Evolutionary conservation across 2,113 vertebrate species (phyloP).

Genomic region (Bothrops jararaca): DNA sequence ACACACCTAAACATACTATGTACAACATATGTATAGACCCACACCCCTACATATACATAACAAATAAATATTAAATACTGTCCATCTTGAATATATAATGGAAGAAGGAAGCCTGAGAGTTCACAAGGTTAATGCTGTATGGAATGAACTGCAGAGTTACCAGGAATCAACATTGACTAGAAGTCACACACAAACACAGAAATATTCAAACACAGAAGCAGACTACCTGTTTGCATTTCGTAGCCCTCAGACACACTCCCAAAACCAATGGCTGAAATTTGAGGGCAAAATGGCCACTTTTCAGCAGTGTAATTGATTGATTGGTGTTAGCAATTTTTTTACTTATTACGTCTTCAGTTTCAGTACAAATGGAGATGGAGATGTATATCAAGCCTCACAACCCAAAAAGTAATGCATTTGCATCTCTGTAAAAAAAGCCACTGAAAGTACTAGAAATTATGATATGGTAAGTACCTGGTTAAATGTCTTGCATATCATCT

Average conservation of each 20-base stretch:
- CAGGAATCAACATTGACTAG: background rate
- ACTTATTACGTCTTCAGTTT: background rate
- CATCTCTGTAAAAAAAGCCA: background rate
- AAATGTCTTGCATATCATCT: background rate
- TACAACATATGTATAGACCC: too few species aligned
- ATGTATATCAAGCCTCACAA: background rate
- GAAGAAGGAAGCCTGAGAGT: too few species aligned
- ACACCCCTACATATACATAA: too few species aligned
- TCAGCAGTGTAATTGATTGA: background rate
- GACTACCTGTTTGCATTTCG: background rate
- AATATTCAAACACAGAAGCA: background rate
- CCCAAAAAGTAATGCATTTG: background rate
- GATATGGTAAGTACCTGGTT: background rate
- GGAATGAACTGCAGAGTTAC: background rate
- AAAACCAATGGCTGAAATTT: background rate
- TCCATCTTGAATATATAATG: too few species aligned
- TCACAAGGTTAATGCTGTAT: too few species aligned
- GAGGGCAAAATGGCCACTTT: background rate
- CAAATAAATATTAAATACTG: too few species aligned
- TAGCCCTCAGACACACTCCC: background rate
- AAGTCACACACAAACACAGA: background rate
- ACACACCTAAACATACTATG: too few species aligned
- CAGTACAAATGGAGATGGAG: background rate
- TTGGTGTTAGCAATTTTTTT: background rate
- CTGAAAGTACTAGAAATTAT: background rate